Evolutionary conservation across 2,113 vertebrate genomes (phyloP).

Genomic region (Scomber colias): DNA sequence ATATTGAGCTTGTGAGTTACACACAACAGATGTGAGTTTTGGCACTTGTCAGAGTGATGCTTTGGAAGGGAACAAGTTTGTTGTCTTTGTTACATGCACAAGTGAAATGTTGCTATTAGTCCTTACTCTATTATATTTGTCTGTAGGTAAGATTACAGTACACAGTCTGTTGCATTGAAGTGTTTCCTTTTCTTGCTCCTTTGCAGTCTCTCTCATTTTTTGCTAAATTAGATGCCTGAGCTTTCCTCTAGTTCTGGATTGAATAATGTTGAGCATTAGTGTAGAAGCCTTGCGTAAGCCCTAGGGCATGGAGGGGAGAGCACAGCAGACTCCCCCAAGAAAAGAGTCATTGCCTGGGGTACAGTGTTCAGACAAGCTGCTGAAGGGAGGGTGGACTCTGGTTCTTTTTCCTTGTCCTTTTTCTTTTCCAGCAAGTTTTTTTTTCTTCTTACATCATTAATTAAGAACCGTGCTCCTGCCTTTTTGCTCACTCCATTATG

Average conservation of each 20-base stretch:
- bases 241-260: conserved; percentile 52
- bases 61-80: conserved; percentile 49
- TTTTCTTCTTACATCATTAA: conserved; percentile 47
- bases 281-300: conserved; percentile 61
- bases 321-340: conserved; percentile 54
- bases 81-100: conserved; percentile 42
- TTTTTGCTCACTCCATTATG: conserved; percentile 21
- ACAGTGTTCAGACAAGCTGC: conserved; percentile 58
- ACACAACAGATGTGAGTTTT: conserved; percentile 71
- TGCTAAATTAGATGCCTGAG: conserved; percentile 30
- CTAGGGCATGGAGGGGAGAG: conserved; percentile 49
- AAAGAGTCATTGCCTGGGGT: conserved; percentile 60
- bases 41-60: conserved; percentile 23
- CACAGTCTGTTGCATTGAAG: too few species aligned
- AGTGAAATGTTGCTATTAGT: conserved; percentile 44
- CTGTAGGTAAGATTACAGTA: neutral
- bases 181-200: neutral
- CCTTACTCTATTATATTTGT: conserved; percentile 32
- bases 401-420: conserved; percentile 10
- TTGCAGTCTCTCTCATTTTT: conserved; percentile 6
- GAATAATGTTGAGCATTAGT: conserved; percentile 75
- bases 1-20: conserved; percentile 54
- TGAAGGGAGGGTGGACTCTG: conserved; percentile 45
- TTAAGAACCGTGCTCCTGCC: conserved; percentile 23
- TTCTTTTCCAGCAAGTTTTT: conserved; percentile 11